Percentiles rank a stretch among this genome's conserved stretches.
These are phyloP conservation scores for Mystacides longicornis DNA, from an alignment of 2,888 invertebrate genomes.

Conservation along the genomic window DNA sequence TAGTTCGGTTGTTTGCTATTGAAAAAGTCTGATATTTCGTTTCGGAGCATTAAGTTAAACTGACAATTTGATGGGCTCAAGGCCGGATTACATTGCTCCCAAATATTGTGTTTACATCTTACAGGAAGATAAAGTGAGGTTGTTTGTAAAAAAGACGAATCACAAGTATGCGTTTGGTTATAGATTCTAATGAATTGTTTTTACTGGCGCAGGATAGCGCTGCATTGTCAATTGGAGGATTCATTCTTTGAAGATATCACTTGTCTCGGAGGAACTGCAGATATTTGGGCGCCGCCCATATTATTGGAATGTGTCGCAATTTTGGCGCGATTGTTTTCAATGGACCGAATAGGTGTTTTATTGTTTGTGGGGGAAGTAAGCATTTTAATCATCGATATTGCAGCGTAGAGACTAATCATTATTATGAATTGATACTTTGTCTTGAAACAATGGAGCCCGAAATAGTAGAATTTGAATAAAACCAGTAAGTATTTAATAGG, in stretches of 20 bases:
- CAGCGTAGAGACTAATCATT: no score
- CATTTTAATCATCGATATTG: no score
- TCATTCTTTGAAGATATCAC: constrained; percentile 1
- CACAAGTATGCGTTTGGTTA: no score
- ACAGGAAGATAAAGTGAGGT: neutral
- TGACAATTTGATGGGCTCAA: neutral
- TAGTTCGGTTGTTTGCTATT: neutral
- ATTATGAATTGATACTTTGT: no score
- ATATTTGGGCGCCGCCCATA: constrained; percentile 17
- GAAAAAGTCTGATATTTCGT: neutral
- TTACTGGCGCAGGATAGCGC: no score
- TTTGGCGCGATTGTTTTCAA: constrained; percentile 10
- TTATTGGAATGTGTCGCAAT: constrained; percentile 18
- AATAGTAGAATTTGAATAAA: no score
- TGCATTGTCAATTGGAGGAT: neutral
- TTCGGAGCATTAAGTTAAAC: neutral
- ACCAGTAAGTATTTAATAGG: no score
- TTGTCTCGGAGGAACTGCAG: constrained; percentile 17
- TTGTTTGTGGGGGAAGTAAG: no score
- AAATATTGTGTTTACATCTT: neutral
- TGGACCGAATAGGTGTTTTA: neutral
- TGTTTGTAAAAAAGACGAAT: constrained; percentile 5
- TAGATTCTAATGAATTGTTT: no score
- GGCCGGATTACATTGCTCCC: neutral
- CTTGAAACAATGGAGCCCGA: no score